These are phyloP conservation scores for Thalassaphorura encarpata DNA, from an alignment of 1,140 invertebrate genomes.

Conservation along the genomic window DNA sequence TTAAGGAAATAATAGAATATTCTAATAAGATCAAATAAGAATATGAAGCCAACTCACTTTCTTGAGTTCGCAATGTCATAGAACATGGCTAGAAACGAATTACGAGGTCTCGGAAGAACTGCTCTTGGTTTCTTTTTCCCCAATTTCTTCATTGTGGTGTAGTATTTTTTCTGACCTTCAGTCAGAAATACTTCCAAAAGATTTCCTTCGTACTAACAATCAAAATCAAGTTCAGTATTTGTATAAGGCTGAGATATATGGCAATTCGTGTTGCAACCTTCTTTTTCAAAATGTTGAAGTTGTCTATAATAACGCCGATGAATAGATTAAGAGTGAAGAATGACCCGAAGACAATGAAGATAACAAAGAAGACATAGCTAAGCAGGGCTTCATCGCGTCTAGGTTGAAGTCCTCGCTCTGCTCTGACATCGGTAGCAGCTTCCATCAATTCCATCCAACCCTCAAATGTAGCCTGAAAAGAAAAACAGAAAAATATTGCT, in stretches of 20 bases:
- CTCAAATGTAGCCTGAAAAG: constrained; percentile 68
- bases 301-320: constrained; percentile 88
- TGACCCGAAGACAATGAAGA: constrained; percentile 84
- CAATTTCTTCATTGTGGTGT: constrained; percentile 94
- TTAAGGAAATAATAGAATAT: no score
- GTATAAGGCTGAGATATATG: constrained; percentile 9
- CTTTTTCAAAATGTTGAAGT: constrained; percentile 89
- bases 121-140: constrained; percentile 93
- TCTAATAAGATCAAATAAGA: no score
- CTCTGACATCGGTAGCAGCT: constrained; percentile 62
- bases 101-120: constrained; percentile 87
- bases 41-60: no score
- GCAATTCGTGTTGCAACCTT: constrained; percentile 43
- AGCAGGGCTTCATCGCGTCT: constrained; percentile 77
- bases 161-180: constrained; percentile 92
- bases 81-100: constrained; percentile 86
- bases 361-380: constrained; percentile 84
- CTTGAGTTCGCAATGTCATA: constrained; percentile 90
- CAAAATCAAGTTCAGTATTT: constrained; percentile 15
- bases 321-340: constrained; percentile 89
- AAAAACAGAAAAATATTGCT: neutral
- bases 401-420: constrained; percentile 73
- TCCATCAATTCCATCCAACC: constrained; percentile 95
- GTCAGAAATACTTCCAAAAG: constrained; percentile 95
- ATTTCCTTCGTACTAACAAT: constrained; percentile 89